Base-by-base conservation (phyloP, 1,140 invertebrate species). In the Apis florea region DNA sequence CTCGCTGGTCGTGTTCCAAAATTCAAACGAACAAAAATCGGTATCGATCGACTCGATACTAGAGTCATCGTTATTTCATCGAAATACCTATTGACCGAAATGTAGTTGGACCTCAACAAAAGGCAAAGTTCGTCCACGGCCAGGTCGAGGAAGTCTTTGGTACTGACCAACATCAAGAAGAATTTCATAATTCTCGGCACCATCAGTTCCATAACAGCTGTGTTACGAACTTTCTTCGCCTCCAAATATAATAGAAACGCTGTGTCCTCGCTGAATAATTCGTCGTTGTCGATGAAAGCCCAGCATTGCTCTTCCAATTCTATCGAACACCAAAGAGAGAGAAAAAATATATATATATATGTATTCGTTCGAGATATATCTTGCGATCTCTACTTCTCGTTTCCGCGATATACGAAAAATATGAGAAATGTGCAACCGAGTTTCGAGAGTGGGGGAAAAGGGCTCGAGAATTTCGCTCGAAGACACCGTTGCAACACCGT, bases 291-390 rank as follows among this genome's bases (percentile, higher is more conserved):
- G 61, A 97, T 95, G 88, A 96, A 96, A 2, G 95, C 94, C 95
- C 96, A 96, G 86, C 96, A 96, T 89, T 97, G 96, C 69, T 96
- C 95, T 82, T 96, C 95, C 67, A 97, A 92, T 93, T 96, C 96
- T 96, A 86, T 40, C 4, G 31, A 64, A 51, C 1, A 21, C n/a
- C 1, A 17, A n/a, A 47, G n/a, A n/a, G n/a, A 15, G 40, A 24
- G 8, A 10, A 1, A 24, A 1, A 15, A 79, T 40, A 6, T 40
- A 40, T 40, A 40, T 40, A 40, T 40, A 4, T 40, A 40, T 40
- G 6, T 6, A 40, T 6, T 6, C 4, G 31, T 0, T 40, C 31
- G 31, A 40, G 0, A 5, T n/a, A n/a, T n/a, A n/a, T 40, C 31
- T 40, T 40, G 31, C 9, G 5, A 8, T 11, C 19, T n/a, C n/a